These are phyloP conservation scores for Acanthochromis polyacanthus DNA, from an alignment of 2,113 vertebrate species.

Conservation along the genomic window DNA sequence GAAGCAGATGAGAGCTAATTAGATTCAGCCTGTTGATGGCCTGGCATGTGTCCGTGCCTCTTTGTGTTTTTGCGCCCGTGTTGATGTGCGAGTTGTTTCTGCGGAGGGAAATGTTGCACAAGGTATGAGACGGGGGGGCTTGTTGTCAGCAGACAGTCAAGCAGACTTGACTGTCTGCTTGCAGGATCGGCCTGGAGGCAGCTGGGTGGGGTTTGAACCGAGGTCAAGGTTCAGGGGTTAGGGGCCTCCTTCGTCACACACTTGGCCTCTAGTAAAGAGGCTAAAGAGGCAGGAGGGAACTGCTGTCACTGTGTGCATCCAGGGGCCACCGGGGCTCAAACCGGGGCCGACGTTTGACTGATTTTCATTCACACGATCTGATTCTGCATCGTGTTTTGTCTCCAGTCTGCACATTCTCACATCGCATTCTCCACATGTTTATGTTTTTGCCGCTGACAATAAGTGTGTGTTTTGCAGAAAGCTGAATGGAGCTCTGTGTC, in stretches of 20 bases:
- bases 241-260: conserved; percentile 46
- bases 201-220: conserved; percentile 27
- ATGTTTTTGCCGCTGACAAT: conserved; percentile 4
- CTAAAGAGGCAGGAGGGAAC: conserved; percentile 71
- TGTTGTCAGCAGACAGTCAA: no score
- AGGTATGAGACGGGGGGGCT: conserved; percentile 9
- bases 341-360: conserved; percentile 14
- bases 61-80: conserved; percentile 45
- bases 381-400: conserved; percentile 45
- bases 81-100: conserved; percentile 40
- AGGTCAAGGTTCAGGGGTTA: conserved; percentile 73
- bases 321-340: conserved; percentile 60
- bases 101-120: conserved; percentile 27
- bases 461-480: conserved; percentile 19
- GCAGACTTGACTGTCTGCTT: conserved; percentile 36
- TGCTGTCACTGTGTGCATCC: conserved; percentile 37
- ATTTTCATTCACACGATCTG: conserved; percentile 46
- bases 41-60: conserved; percentile 63
- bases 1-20: conserved; percentile 72
- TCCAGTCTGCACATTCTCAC: conserved; percentile 14
- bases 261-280: conserved; percentile 62
- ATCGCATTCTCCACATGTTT: not conserved
- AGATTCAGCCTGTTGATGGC: conserved; percentile 70
- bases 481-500: conserved; percentile 23
- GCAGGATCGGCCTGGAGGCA: conserved; percentile 40